phyloP scores from a whole-genome alignment of 2,888 invertebrate genomes.

The Tetheella fluctuosa region DNA sequence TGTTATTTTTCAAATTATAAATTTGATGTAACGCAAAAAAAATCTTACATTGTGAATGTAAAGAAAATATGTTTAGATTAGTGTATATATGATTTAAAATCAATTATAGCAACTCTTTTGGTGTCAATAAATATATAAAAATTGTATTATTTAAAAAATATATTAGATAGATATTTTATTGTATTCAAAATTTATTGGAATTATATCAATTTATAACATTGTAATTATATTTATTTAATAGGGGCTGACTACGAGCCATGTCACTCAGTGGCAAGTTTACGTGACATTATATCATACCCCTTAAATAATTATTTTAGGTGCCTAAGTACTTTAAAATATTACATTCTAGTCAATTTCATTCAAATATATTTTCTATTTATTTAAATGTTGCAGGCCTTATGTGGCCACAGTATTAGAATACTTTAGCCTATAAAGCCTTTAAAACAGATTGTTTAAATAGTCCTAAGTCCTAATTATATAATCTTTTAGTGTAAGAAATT shows the following conservation, averaged over 20 bases:
- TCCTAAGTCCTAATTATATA: conserved; percentile 1
- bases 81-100: conserved; percentile 24
- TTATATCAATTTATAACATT: conserved; percentile 6
- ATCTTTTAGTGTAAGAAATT: conserved; percentile 16
- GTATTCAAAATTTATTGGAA: conserved; percentile 13
- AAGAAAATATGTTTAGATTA: conserved; percentile 26
- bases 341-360: conserved; percentile 74
- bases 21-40: conserved; percentile 51
- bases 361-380: conserved; percentile 35
- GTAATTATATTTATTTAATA: not conserved
- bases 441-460: not conserved
- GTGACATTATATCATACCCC: not conserved
- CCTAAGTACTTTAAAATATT: conserved; percentile 58
- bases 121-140: conserved; percentile 27
- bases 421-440: not conserved
- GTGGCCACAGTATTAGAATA: conserved; percentile 37
- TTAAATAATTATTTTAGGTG: conserved; percentile 44
- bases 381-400: conserved; percentile 24
- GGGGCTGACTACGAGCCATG: not conserved
- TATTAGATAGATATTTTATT: conserved; percentile 10
- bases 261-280: not conserved
- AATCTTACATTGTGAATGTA: conserved; percentile 25
- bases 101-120: conserved; percentile 27
- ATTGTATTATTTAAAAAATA: not conserved
- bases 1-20: conserved; percentile 23